Percentiles rank a stretch among this genome's conserved stretches.
These are phyloP conservation scores for Ptychochromis oligacanthus DNA, from an alignment of 2,113 vertebrate genomes.

Conservation along the genomic window DNA sequence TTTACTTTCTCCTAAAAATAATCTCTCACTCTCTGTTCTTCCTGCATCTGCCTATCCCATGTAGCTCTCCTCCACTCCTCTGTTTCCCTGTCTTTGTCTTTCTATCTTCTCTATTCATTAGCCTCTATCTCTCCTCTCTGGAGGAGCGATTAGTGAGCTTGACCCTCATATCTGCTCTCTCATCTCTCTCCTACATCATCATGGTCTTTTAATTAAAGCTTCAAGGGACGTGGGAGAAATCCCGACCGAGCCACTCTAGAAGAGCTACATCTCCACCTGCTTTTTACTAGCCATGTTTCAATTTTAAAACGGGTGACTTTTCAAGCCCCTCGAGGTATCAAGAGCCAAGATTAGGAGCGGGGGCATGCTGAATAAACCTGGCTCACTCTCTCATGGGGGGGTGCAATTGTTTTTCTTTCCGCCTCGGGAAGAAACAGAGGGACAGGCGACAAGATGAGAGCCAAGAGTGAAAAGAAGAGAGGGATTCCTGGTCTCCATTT, in stretches of 20 bases:
- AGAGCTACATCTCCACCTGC: slow-evolving; percentile 51
- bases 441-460: slow-evolving; percentile 24
- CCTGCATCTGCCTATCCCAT: background rate
- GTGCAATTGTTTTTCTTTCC: slow-evolving; percentile 33
- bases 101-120: slow-evolving; percentile 57
- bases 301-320: slow-evolving; percentile 68
- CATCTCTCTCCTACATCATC: slow-evolving; percentile 66
- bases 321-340: slow-evolving; percentile 29
- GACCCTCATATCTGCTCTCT: slow-evolving; percentile 62
- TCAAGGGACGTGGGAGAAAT: slow-evolving; percentile 67
- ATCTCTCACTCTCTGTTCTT: background rate
- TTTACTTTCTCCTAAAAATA: background rate
- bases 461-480: slow-evolving; percentile 18
- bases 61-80: slow-evolving; percentile 16
- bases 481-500: background rate
- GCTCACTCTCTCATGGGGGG: background rate
- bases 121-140: slow-evolving; percentile 59
- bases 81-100: slow-evolving; percentile 39
- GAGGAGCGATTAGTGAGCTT: slow-evolving; percentile 73
- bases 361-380: slow-evolving; percentile 40
- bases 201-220: slow-evolving; percentile 78
- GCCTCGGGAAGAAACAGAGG: slow-evolving; percentile 38
- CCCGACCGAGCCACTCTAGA: slow-evolving; percentile 30
- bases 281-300: slow-evolving; percentile 58
- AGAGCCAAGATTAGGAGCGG: slow-evolving; percentile 43